A percentile compares a stretch with the other conserved stretches of the same genome.
Conservation (phyloP, 2,888 invertebrate species). For the Molanna angustata region DNA sequence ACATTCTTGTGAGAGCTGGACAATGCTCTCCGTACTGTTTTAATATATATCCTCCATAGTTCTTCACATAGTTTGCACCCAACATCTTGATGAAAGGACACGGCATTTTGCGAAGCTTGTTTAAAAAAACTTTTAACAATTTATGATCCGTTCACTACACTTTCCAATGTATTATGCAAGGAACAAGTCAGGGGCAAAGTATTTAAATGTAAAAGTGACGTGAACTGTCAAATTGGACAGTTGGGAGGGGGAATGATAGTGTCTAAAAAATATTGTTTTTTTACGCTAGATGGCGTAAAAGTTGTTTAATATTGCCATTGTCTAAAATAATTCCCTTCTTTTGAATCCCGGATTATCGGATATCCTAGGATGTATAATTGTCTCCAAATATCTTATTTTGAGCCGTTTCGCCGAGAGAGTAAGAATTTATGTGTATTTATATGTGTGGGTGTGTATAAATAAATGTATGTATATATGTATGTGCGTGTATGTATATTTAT, state of each 20-base stretch:
- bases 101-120: conserved; percentile 58
- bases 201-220: conserved; percentile 24
- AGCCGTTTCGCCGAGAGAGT: too few species aligned
- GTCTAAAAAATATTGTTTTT: too few species aligned
- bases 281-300: too few species aligned
- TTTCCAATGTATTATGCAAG: conserved; percentile 23
- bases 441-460: too few species aligned
- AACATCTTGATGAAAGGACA: conserved; percentile 85
- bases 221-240: conserved; percentile 18
- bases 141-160: neutral
- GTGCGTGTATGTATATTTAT: too few species aligned
- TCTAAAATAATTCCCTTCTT: too few species aligned
- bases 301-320: too few species aligned
- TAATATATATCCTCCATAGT: conserved; percentile 72
- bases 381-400: too few species aligned
- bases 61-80: conserved; percentile 75
- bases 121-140: neutral
- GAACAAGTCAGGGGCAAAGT: conserved; percentile 5
- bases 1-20: conserved; percentile 55
- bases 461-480: too few species aligned
- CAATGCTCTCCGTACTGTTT: conserved; percentile 81
- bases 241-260: conserved; percentile 11
- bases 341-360: too few species aligned
- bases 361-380: too few species aligned
- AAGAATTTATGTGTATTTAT: too few species aligned